Evolutionary conservation across 2,888 invertebrate genomes (phyloP).

Genomic region (Petrolisthes manimaculis): DNA sequence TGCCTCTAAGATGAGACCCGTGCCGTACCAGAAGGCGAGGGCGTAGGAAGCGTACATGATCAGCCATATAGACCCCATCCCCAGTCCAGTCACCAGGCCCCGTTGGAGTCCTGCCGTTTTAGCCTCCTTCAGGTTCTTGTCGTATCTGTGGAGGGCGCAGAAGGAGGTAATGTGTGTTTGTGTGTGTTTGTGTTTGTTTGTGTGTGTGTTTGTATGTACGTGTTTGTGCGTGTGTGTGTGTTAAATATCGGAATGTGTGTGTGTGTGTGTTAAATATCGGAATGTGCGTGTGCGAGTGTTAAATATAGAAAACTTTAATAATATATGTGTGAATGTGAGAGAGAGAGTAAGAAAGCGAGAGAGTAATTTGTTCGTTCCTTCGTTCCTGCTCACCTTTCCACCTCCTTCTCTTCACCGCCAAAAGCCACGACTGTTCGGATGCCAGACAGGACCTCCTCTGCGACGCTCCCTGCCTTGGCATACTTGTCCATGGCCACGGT

Average conservation of each 20-base stretch:
- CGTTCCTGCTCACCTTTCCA: conserved; percentile 70
- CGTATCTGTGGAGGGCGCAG: conserved; percentile 74
- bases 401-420: conserved; percentile 80
- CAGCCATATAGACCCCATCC: conserved; percentile 81
- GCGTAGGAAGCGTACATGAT: conserved; percentile 82
- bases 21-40: conserved; percentile 85
- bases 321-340: no score
- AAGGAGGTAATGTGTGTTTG: no score
- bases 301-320: no score
- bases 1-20: conserved; percentile 77
- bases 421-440: conserved; percentile 84
- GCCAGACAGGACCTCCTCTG: conserved; percentile 83
- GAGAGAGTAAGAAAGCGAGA: not conserved
- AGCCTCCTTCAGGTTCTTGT: conserved; percentile 75
- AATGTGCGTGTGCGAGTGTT: no score
- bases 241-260: no score
- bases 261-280: no score
- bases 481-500: conserved; percentile 71
- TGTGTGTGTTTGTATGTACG: no score
- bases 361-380: not conserved
- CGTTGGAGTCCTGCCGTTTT: conserved; percentile 79
- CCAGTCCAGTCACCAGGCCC: conserved; percentile 77
- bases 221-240: no score
- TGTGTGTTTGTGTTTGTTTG: no score
- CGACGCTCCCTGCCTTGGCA: conserved; percentile 81